Evolutionary conservation across 2,797 vertebrate species (phyloP).

Genomic region (Scarus forsteni): DNA sequence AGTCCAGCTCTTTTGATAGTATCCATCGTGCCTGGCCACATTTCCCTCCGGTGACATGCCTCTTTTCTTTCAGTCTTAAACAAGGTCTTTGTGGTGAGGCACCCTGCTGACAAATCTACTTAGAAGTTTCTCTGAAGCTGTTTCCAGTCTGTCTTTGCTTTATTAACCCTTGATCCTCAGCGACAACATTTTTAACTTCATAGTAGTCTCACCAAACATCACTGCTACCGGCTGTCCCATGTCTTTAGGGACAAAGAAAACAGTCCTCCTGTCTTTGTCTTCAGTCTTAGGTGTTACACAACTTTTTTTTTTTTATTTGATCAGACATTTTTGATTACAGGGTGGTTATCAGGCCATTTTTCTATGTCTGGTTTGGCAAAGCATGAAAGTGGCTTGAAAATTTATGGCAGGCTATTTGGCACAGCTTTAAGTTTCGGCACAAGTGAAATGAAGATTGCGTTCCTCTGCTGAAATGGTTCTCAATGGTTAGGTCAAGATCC

Average conservation of each 20-base stretch:
- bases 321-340: constrained; percentile 58
- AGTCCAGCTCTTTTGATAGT: constrained; percentile 74
- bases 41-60: constrained; percentile 81
- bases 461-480: no score
- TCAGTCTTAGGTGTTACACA: constrained; percentile 15
- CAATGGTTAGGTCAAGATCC: no score
- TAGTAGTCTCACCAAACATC: constrained; percentile 21
- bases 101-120: constrained; percentile 75
- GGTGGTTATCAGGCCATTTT: constrained; percentile 31
- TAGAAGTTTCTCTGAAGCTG: constrained; percentile 75
- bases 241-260: constrained; percentile 5
- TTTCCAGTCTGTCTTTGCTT: constrained; percentile 69
- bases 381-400: constrained; percentile 64
- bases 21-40: constrained; percentile 69
- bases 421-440: constrained; percentile 69
- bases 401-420: constrained; percentile 73
- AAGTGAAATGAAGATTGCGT: no score
- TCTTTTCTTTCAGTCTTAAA: constrained; percentile 76
- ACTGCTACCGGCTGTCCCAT: constrained; percentile 10
- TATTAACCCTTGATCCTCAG: constrained; percentile 64
- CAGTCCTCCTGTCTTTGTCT: not conserved
- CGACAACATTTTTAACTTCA: constrained; percentile 62
- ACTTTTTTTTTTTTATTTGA: constrained; percentile 43
- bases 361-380: constrained; percentile 60
- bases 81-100: constrained; percentile 71